A percentile compares a stretch with the other conserved stretches of the same genome.
Conservation (phyloP, 2,797 vertebrate species). For the Gambelia wislizenii region DNA sequence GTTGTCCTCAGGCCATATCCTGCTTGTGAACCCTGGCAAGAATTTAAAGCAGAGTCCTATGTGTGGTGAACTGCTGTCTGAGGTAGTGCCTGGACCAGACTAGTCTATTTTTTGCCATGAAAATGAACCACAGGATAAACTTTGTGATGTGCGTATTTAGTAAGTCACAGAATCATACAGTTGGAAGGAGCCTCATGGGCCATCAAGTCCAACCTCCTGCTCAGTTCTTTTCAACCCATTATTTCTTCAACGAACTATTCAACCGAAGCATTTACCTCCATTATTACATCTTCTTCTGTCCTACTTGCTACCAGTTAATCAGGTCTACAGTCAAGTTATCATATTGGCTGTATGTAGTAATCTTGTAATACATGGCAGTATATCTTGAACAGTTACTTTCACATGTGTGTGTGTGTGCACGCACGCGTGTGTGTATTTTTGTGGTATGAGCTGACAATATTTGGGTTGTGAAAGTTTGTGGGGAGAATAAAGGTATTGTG, state of each 20-base stretch:
- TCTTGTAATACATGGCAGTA: neutral
- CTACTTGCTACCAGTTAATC: too few species aligned
- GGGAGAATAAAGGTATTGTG: neutral
- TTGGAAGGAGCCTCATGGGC: too few species aligned
- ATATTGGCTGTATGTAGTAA: neutral
- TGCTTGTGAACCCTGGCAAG: conserved; percentile 17
- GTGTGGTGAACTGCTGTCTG: too few species aligned
- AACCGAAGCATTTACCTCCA: too few species aligned
- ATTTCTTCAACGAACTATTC: too few species aligned
- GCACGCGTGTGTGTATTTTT: neutral
- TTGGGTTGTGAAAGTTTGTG: too few species aligned
- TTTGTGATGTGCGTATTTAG: neutral
- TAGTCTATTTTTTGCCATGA: neutral
- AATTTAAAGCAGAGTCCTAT: neutral
- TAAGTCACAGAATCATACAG: too few species aligned
- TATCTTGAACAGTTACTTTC: neutral
- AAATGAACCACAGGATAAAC: fast-evolving
- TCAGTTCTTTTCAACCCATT: too few species aligned
- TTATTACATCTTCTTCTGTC: too few species aligned
- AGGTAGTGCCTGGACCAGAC: neutral
- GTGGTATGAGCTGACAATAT: neutral
- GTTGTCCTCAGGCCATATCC: conserved; percentile 1
- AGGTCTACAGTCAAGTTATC: too few species aligned
- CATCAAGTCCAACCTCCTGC: too few species aligned
- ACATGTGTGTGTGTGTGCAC: neutral